phyloP scores from a whole-genome alignment of 2,113 vertebrate genomes.

The Megalops atlanticus region DNA sequence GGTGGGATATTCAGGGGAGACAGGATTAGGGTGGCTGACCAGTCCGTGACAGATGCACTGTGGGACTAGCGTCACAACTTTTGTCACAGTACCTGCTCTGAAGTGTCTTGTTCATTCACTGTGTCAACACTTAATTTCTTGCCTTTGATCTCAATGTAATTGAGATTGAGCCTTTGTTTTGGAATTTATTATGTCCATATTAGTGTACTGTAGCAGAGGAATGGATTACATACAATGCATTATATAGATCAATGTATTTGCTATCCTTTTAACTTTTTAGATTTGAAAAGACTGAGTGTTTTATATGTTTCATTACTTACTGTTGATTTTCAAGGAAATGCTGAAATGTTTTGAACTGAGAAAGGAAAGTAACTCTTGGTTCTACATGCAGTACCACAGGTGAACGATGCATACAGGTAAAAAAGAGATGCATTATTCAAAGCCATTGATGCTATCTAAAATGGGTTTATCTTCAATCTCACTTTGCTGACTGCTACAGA shows the following conservation, averaged over 20 bases:
- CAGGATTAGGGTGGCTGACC: not conserved
- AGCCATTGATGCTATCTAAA: conserved; percentile 7
- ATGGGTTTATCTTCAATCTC: not conserved
- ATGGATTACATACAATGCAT: not conserved
- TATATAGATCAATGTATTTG: not conserved
- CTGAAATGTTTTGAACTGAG: conserved; percentile 4
- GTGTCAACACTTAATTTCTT: not conserved
- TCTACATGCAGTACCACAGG: conserved; percentile 9
- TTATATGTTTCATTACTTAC: not conserved
- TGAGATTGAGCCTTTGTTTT: not conserved
- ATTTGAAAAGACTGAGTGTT: not conserved
- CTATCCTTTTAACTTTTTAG: not conserved
- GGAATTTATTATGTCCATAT: not conserved
- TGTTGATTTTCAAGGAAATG: conserved; percentile 14
- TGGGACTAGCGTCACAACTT: not conserved
- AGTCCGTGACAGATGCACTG: not conserved
- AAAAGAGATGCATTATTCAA: not conserved
- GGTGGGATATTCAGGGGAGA: not conserved
- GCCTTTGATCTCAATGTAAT: not conserved
- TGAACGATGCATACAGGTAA: not conserved
- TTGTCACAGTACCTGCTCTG: not conserved
- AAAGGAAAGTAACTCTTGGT: conserved; percentile 12
- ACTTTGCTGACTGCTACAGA: not conserved
- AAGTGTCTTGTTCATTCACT: not conserved
- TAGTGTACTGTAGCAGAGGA: not conserved